Base-by-base conservation (phyloP, 2,797 vertebrate species). In the Bovichtus variegatus region DNA sequence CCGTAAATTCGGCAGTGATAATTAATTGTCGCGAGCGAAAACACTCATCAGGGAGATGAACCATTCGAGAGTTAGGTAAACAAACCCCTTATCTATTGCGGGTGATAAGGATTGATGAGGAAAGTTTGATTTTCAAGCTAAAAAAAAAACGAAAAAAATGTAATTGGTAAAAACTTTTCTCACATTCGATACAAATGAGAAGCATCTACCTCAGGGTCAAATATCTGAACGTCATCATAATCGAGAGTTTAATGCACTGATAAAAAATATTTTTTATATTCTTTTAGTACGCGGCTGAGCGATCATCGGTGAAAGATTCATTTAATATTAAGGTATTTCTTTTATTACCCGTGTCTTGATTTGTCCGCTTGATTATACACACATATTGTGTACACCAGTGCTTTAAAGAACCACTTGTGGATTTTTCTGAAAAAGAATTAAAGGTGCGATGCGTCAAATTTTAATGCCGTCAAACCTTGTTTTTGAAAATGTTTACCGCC, bases 51-150 rank as follows among this genome's bases (percentile, higher is more conserved):
- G 83, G 87, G 87, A 89, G 87, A 82, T 86, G 80, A 84, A 83
- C 84, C 82, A 77, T 88, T 87, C 81, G 82, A 82, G 81, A 84
- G 54, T 73, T 68, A 78, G 82, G 85, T 92, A 93, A 94, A 91
- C 89, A 92, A 91, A 93, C 76, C 74, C n/a, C 63, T 76, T 88
- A 84, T 91, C 89, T 79, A 74, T 85, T 76, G 82, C 9, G 80
- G 84, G 79, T 83, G 80, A 85, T 87, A 75, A 77, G 69, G 63
- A 89, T 82, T 84, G 88, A 91, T 92, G 84, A 87, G 82, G 89
- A 91, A 91, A 91, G 83, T 93, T 90, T 40, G 58, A 86, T 87
- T 81, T 85, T n/a, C 84, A 36, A 7, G 13, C 6, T 3, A 4
- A 19, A 57, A 21, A 55, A 63, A 43, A 65, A 19, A 44, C 9